Evolutionary conservation across 1,140 invertebrate genomes (phyloP), one percentile per base, ranked within the genome.

Genomic region (Heliconius hermathena): DNA sequence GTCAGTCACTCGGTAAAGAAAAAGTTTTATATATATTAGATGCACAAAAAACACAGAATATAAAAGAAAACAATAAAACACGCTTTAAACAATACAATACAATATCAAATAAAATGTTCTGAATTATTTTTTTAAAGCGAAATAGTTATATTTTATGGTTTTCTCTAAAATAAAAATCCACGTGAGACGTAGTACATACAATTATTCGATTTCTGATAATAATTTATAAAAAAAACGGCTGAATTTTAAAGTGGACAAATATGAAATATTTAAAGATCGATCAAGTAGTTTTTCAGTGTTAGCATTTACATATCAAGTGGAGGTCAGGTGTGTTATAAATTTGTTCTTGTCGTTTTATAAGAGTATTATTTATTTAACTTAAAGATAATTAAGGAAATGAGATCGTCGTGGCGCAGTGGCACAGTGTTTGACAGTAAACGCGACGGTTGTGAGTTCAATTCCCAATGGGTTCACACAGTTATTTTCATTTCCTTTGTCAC

Each of bases 111-210:
- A 66, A 66, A 66, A 66, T 18, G 13, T 3, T n/a, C n/a, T 71
- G 52, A 78, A 29, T 78, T 73, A 57, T 74, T 74, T 74, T 74
- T 78, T 22, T 1, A 20, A 73, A 52, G 20, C 18, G 52, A 13
- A 57, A 33, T 71, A 60, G 60, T 79, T 74, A 75, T 29, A 66
- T 79, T 79, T 79, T 74, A 79, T 78, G 22, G 77, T 72, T 70
- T 70, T 78, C 41, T 57, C 26, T 81, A 18, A 76, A 76, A 66
- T 26, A 36, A 52, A 78, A 70, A 18, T 41, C 73, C 52, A 76
- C 46, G 20, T 76, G 13, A 79, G 57, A 11, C 71, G 26, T 57
- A 76, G 26, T 71, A 73, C 9, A 73, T 72, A 33, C 1, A 52
- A 33, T 36, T 9, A 41, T 60, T 26, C 36, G 8, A 22, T 26